phyloP scores from a whole-genome alignment of 2,113 vertebrate genomes.

The Equus quagga region DNA sequence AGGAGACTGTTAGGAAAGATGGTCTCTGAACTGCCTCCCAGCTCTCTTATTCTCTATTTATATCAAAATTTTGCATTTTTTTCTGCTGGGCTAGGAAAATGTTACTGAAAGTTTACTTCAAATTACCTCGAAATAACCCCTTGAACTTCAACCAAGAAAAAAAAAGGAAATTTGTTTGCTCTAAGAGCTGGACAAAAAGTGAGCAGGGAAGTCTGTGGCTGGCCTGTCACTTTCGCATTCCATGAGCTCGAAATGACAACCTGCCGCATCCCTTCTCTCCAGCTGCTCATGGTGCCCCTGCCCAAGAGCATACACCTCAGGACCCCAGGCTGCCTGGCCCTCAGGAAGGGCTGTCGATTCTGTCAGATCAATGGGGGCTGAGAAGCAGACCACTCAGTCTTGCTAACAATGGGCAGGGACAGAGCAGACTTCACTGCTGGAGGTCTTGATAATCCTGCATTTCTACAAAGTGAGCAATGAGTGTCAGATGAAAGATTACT shows the following conservation, averaged over 20 bases:
- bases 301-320: neutral
- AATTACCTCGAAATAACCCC: neutral
- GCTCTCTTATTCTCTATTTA: neutral
- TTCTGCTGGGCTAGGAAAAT: neutral
- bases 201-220: neutral
- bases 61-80: neutral
- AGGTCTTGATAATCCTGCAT: neutral
- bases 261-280: neutral
- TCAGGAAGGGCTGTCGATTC: too few relatives aligned
- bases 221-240: neutral
- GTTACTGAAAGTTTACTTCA: neutral
- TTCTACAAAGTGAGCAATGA: neutral
- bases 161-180: neutral
- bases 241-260: neutral
- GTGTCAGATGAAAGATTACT: neutral
- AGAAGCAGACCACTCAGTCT: neutral
- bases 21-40: neutral
- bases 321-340: neutral
- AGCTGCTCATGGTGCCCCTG: too few relatives aligned
- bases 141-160: neutral
- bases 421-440: neutral
- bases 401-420: neutral
- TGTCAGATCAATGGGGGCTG: neutral
- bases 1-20: neutral
- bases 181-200: neutral